Evolutionary conservation across 2,113 vertebrate species (phyloP).

Genomic region (Cranoglanis bouderius): DNA sequence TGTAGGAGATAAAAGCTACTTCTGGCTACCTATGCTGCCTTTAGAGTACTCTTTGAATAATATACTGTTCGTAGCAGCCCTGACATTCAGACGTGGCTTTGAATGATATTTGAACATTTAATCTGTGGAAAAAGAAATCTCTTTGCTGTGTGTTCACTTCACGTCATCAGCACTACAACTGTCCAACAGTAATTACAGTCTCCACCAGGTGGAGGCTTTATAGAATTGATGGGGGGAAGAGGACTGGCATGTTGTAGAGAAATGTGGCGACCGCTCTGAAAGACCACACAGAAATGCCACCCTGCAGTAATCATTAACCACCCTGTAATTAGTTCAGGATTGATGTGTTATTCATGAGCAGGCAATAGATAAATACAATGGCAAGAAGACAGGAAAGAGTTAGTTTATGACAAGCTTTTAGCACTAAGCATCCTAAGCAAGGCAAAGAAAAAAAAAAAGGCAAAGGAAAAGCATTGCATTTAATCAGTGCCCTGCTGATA

Average conservation of each 20-base stretch:
- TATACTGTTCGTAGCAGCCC: not conserved
- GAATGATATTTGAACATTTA: not conserved
- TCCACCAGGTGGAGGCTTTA: constrained; percentile 46
- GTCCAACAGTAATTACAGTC: constrained; percentile 14
- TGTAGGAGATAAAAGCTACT: not conserved
- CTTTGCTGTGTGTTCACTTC: not conserved
- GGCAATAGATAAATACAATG: not conserved
- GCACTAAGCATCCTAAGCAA: not conserved
- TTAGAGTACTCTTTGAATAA: too few relatives aligned
- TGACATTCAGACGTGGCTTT: not conserved
- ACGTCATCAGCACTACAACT: constrained; percentile 58
- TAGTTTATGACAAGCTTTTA: not conserved
- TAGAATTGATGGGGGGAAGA: constrained; percentile 58
- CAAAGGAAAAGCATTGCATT: not conserved
- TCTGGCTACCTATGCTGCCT: not conserved
- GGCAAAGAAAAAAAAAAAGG: not conserved
- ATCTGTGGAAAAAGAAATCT: not conserved
- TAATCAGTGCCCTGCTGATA: not conserved
- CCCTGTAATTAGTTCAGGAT: constrained; percentile 16
- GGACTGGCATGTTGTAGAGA: constrained; percentile 63
- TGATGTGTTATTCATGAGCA: constrained; percentile 21
- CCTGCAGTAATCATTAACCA: constrained; percentile 57
- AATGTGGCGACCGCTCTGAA: constrained; percentile 49
- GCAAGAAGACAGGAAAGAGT: not conserved
- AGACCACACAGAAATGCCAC: constrained; percentile 55